A percentile compares a stretch with the other conserved stretches of the same genome.
These are phyloP conservation scores for Tamandua tetradactyla DNA, from an alignment of 2,797 vertebrate genomes.

Conservation along the genomic window DNA sequence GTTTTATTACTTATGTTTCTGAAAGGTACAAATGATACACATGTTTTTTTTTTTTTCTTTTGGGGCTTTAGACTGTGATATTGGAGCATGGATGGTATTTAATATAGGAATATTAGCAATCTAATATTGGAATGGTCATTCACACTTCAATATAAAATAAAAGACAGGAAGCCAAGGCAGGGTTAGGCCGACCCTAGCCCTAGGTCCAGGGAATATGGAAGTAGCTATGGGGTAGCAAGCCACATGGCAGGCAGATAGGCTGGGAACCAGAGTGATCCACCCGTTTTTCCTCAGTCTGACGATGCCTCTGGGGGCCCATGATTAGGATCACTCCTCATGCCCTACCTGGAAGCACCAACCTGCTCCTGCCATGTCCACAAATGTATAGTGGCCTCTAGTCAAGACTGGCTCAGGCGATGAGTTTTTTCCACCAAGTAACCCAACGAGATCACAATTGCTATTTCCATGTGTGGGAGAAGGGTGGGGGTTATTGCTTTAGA, in stretches of 20 bases:
- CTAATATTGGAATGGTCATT: background rate
- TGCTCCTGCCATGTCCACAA: background rate
- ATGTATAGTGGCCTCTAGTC: accelerated
- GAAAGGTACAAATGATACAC: background rate
- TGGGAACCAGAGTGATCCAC: background rate
- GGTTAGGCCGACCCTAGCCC: background rate
- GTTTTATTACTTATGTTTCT: conserved; percentile 42
- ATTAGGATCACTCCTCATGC: accelerated
- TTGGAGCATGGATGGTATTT: background rate
- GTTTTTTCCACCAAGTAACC: background rate
- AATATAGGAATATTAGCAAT: background rate
- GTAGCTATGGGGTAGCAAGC: background rate
- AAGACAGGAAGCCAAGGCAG: background rate
- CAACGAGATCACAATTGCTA: accelerated
- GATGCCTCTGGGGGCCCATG: background rate
- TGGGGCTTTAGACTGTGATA: background rate
- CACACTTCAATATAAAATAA: conserved; percentile 23
- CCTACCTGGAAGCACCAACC: background rate
- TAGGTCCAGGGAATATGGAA: background rate
- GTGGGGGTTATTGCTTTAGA: background rate
- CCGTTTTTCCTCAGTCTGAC: background rate
- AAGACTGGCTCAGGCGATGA: background rate
- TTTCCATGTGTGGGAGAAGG: background rate
- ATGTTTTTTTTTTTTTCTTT: background rate
- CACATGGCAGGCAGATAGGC: background rate